Base-by-base conservation (phyloP, 2,113 vertebrate species). In the Macrotis lagotis region DNA sequence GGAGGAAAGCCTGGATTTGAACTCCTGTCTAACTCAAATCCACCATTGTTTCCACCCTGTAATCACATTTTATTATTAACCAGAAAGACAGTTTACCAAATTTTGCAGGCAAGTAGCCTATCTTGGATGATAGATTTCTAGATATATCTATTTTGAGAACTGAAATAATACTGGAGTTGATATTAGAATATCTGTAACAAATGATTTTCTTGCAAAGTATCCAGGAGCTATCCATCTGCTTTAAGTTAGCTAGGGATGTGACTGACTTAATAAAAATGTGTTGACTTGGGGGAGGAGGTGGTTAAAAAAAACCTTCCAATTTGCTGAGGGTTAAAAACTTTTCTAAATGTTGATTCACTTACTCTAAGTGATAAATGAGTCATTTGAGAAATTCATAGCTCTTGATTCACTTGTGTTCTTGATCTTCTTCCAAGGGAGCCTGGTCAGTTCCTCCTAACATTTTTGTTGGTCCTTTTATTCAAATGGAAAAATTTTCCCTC, bases 161-260 rank as follows among this genome's bases (percentile, higher is more conserved):
- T 16, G 31, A 66, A 37, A 66, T 37, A 37, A 66, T 9, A 83
- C 44, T 8, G 66, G 19, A 19, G 16, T 66, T 66, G 59, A 37
- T 66, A 37, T 14, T 88, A 31, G 3, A 48, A 12, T 51, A 51
- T 50, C 50, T 96, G 37, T 74, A 49, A 91, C 49, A 31, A 66
- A 88, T 91, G 48, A 28, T 94, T 93, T 95, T 91, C 53, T 88
- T 53, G 51, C 48, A 90, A 48, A 92, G 93, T 89, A 91, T 95
- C 88, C 90, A 14, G 12, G 25, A 49, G 49, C 44, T 92, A 25
- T 31, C 25, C 51, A 51, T 25, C 50, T 89, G n/a, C 16, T 26
- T 91, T 88, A 53, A 47, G 66, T 91, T 89, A 94, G 93, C n/a
- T 55, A 50, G 14, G 66, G 16, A 83, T 8, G 5, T 83, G 7